These are phyloP conservation scores for Enteromius trimaculatus DNA, from an alignment of 2,797 vertebrate genomes.

Conservation along the genomic window DNA sequence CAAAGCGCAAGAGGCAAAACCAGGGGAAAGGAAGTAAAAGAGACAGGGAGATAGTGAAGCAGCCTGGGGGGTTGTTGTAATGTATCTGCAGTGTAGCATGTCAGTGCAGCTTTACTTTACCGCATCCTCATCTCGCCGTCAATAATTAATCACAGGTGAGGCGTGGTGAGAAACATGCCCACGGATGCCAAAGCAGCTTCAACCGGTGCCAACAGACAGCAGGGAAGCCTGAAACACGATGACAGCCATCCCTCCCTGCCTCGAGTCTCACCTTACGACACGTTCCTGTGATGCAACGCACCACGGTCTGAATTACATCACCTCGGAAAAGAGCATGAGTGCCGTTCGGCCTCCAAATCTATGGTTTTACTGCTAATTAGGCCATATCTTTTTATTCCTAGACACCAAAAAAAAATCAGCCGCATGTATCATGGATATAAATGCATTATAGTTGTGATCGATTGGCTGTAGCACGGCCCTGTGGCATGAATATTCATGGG, in stretches of 20 bases:
- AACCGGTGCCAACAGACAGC: constrained; percentile 53
- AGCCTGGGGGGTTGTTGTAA: constrained; percentile 46
- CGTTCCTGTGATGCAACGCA: constrained; percentile 49
- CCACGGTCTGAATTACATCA: constrained; percentile 57
- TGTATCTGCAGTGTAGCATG: constrained; percentile 45
- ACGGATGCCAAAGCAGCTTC: constrained; percentile 54
- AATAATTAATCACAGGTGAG: constrained; percentile 64
- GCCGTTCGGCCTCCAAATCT: constrained; percentile 33
- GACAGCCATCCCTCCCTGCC: constrained; percentile 52
- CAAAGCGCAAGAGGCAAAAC: constrained; percentile 25
- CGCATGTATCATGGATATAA: constrained; percentile 62
- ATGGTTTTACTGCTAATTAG: constrained; percentile 63
- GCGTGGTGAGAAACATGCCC: constrained; percentile 55
- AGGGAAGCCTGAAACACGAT: constrained; percentile 51
- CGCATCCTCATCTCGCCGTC: constrained; percentile 49
- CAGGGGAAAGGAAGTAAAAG: constrained; percentile 33
- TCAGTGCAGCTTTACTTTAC: constrained; percentile 45
- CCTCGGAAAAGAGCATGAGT: constrained; percentile 34
- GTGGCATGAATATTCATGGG: constrained; percentile 64
- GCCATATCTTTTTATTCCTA: constrained; percentile 60
- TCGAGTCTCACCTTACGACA: constrained; percentile 42
- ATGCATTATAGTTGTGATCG: constrained; percentile 54
- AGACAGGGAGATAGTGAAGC: constrained; percentile 39
- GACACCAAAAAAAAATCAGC: constrained; percentile 59
- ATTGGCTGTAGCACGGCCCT: constrained; percentile 57